Percentiles rank a stretch among this genome's conserved stretches.
phyloP scores from a whole-genome alignment of 2,113 vertebrate genomes.

The Heterotis niloticus region DNA sequence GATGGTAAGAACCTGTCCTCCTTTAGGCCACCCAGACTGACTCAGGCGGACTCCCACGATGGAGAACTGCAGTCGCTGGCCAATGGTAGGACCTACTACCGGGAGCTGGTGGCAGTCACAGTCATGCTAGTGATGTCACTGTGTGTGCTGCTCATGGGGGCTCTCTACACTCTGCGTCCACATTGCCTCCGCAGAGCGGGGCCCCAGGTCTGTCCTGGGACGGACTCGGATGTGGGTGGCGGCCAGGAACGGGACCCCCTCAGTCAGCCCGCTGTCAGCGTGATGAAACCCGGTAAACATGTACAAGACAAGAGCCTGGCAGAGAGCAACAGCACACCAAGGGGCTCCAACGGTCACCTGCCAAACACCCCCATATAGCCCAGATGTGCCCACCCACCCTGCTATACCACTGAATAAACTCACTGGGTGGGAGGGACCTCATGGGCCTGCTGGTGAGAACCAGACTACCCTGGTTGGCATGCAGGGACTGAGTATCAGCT shows the following conservation, averaged over 20 bases:
- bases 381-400: not conserved
- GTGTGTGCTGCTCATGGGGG: conserved; percentile 44
- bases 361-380: conserved; percentile 63
- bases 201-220: conserved; percentile 33
- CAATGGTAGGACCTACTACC: conserved; percentile 43
- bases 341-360: conserved; percentile 56
- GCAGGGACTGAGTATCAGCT: too few species aligned
- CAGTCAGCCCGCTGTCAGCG: conserved; percentile 18
- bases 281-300: conserved; percentile 29
- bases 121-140: conserved; percentile 51
- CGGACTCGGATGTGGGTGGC: conserved; percentile 31
- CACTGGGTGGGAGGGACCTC: too few species aligned
- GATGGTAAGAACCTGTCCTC: conserved; percentile 17
- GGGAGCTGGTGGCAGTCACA: conserved; percentile 61
- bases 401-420: too few species aligned
- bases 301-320: conserved; percentile 21
- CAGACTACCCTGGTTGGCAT: too few species aligned
- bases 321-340: conserved; percentile 38
- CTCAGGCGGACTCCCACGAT: conserved; percentile 12
- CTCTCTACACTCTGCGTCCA: conserved; percentile 45
- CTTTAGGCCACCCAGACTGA: not conserved
- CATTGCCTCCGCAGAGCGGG: conserved; percentile 42
- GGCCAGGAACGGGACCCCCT: conserved; percentile 47
- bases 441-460: too few species aligned
- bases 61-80: conserved; percentile 20